These are phyloP conservation scores for Cherax quadricarinatus DNA, from an alignment of 1,140 invertebrate genomes.

Conservation along the genomic window DNA sequence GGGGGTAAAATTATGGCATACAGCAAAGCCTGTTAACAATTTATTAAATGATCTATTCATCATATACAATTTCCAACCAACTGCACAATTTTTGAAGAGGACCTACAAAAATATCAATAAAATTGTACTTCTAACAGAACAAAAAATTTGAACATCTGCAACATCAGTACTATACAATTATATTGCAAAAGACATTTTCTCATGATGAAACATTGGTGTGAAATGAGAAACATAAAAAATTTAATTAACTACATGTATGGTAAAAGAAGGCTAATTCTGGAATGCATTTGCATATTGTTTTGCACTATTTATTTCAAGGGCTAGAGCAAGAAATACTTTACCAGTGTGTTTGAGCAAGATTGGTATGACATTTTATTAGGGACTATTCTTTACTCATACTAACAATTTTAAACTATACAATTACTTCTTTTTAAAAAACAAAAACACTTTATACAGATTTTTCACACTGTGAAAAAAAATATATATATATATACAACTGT, in stretches of 20 bases:
- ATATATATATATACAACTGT: neutral
- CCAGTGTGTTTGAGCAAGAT: neutral
- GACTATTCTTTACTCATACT: neutral
- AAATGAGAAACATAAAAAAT: neutral
- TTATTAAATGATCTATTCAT: constrained; percentile 48
- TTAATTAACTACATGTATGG: neutral
- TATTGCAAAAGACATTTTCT: neutral
- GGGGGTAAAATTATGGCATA: neutral
- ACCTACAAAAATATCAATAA: constrained; percentile 43
- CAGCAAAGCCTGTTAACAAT: constrained; percentile 14
- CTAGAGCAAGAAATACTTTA: neutral
- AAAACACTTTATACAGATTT: neutral
- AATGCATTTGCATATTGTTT: neutral
- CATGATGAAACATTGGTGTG: neutral
- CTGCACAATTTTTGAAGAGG: constrained; percentile 27
- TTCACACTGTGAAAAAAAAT: neutral
- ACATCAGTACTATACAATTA: neutral
- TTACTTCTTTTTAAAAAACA: neutral
- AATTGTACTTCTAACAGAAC: neutral
- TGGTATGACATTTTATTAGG: neutral
- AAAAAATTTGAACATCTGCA: constrained; percentile 2
- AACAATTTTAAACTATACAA: neutral
- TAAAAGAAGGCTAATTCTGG: neutral
- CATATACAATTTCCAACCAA: constrained; percentile 30
- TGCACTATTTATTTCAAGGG: neutral